Base-by-base conservation (phyloP, 2,113 vertebrate genomes). In the Petroica traversi region DNA sequence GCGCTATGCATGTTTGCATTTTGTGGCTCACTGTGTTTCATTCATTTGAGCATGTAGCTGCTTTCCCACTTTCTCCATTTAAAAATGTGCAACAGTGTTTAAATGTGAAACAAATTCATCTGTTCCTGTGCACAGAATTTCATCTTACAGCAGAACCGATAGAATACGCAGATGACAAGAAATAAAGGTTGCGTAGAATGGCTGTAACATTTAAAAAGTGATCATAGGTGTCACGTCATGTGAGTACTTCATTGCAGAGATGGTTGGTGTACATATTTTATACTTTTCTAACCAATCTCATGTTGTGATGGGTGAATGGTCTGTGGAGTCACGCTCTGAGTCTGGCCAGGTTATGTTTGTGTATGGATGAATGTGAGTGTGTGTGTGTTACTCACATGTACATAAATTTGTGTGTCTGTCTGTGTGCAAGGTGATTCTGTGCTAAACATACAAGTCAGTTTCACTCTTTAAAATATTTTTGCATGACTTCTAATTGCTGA, bases 281-380 rank as follows among this genome's bases (percentile, higher is more conserved):
- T 79, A 62, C 98, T 96, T 97, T 97, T 89, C 54, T 85, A 51
- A 67, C 67, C 17, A 2, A 90, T 89, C 84, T 92, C 33, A 13
- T 38, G 82, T 86, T 95, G 45, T 8, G 33, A 13, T 54, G 38
- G 84, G 64, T 55, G 78, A 91, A 80, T 2, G 15, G 33, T 78
- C 54, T 58, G 49, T 88, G 76, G n/a, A 77, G 90, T 59, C 74
- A 40, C 36, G 14, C n/a, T 62, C 61, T 0, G 12, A 67, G 80
- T 77, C 76, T 74, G 54, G 38, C 74, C 7, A 14, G 75, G 41
- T 69, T 66, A 14, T 54, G 64, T 81, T 58, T 81, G 52, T 54
- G 41, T 85, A 24, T 1, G 29, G 54, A 14, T 57, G 69, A 71
- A 34, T 34, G 2, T 6, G 11, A 74, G 34, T 2, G 3, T 71